phyloP scores from a whole-genome alignment of 2,797 vertebrate species.

The Gallinago nigripennis region DNA sequence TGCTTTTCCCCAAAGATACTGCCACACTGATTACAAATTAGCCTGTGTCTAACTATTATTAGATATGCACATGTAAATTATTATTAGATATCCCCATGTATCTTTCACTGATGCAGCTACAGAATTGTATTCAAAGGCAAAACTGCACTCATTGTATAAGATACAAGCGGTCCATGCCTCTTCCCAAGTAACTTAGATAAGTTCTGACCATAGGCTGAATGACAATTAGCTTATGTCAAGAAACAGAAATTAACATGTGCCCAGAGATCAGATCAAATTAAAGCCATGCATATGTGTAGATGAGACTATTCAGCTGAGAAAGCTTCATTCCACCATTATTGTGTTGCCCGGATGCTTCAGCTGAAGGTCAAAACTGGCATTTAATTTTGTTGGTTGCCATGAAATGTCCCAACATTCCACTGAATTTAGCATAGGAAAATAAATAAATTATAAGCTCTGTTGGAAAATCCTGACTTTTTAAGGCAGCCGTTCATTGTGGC shows the following conservation, averaged over 20 bases:
- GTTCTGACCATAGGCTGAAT: background rate
- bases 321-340: background rate
- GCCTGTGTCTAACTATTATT: background rate
- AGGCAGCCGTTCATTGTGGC: background rate
- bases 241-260: slow-evolving; percentile 11
- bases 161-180: background rate
- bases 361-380: background rate
- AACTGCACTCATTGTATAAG: background rate
- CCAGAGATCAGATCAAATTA: background rate
- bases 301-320: background rate
- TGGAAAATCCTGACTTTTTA: background rate
- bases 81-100: background rate
- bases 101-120: background rate
- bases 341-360: background rate
- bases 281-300: background rate
- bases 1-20: background rate
- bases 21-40: background rate
- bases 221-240: background rate
- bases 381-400: background rate
- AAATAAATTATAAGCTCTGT: background rate
- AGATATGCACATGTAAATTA: background rate
- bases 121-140: background rate
- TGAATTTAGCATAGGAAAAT: background rate
- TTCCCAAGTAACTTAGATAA: background rate
- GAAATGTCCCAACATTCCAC: background rate